These are phyloP conservation scores for Drosophila ficusphila DNA, from an alignment of 1,140 invertebrate genomes.

Conservation along the genomic window DNA sequence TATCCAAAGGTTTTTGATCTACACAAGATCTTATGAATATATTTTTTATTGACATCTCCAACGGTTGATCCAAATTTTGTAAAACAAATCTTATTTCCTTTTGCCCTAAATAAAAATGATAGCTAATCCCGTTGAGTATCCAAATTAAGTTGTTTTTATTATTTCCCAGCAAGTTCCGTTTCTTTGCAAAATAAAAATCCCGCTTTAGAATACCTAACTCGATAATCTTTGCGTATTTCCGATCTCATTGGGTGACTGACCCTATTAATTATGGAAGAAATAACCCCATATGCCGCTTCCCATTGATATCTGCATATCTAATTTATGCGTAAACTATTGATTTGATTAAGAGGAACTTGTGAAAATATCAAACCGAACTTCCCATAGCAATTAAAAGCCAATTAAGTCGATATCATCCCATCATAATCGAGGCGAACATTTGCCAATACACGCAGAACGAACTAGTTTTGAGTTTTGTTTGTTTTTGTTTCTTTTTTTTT, in stretches of 20 bases:
- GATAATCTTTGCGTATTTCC: conserved; percentile 22
- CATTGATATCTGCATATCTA: conserved; percentile 49
- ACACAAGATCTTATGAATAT: too few relatives aligned
- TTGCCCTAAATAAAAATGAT: conserved; percentile 6
- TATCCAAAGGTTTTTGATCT: too few relatives aligned
- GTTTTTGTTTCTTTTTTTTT: not conserved
- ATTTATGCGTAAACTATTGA: conserved; percentile 41
- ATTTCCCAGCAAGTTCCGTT: conserved; percentile 3
- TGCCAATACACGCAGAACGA: conserved; percentile 36
- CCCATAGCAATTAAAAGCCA: conserved; percentile 73
- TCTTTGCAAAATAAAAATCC: conserved; percentile 12
- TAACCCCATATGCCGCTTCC: conserved; percentile 40
- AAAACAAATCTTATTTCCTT: conserved; percentile 1
- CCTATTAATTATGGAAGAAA: conserved; percentile 5
- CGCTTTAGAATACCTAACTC: conserved; percentile 13
- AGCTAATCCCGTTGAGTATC: not conserved
- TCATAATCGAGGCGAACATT: conserved; percentile 18
- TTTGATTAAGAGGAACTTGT: conserved; percentile 57
- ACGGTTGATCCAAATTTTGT: not conserved
- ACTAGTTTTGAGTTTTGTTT: conserved; percentile 24
- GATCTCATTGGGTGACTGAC: conserved; percentile 47
- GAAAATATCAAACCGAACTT: conserved; percentile 77
- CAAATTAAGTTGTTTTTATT: not conserved
- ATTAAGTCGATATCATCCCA: conserved; percentile 45
- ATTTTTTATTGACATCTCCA: too few relatives aligned